phyloP scores from a whole-genome alignment of 2,113 vertebrate species.

The Oostethus manadensis region DNA sequence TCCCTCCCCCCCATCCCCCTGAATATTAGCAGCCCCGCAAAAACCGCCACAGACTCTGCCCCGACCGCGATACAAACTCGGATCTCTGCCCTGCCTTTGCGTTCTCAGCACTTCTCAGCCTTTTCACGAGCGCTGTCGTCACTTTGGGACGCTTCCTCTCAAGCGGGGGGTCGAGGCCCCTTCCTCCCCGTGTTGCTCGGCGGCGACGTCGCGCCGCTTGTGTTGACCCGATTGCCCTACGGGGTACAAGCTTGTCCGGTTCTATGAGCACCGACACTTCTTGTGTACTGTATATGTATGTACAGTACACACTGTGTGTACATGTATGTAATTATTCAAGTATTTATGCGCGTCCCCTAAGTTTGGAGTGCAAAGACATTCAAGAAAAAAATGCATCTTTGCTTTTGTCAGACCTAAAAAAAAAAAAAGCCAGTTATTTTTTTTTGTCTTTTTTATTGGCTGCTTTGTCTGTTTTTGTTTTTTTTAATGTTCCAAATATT shows the following conservation, averaged over 20 bases:
- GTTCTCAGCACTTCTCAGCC: conserved; percentile 61
- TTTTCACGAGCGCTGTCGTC: conserved; percentile 50
- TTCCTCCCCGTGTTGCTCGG: conserved; percentile 13
- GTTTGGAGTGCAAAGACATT: too few relatives aligned
- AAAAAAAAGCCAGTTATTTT: too few relatives aligned
- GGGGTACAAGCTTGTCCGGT: too few relatives aligned
- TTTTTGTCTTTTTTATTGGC: too few relatives aligned
- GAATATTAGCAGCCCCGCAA: conserved; percentile 27
- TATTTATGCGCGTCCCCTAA: too few relatives aligned
- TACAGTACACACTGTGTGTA: too few relatives aligned
- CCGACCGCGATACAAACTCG: conserved; percentile 58
- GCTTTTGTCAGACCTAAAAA: too few relatives aligned
- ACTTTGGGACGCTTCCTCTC: conserved; percentile 56
- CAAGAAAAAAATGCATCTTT: too few relatives aligned
- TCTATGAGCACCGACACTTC: neutral
- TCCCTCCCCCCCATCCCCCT: conserved; percentile 40
- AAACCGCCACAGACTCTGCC: conserved; percentile 42
- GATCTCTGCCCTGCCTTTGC: conserved; percentile 54
- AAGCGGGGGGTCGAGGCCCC: conserved; percentile 51
- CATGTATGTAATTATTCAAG: too few relatives aligned
- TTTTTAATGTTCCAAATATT: too few relatives aligned
- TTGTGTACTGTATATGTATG: too few relatives aligned
- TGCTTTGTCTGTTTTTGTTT: too few relatives aligned
- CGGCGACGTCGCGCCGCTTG: neutral
- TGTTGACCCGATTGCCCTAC: conserved; percentile 11